phyloP scores from a whole-genome alignment of 2,113 vertebrate genomes.

The Austrofundulus limnaeus region DNA sequence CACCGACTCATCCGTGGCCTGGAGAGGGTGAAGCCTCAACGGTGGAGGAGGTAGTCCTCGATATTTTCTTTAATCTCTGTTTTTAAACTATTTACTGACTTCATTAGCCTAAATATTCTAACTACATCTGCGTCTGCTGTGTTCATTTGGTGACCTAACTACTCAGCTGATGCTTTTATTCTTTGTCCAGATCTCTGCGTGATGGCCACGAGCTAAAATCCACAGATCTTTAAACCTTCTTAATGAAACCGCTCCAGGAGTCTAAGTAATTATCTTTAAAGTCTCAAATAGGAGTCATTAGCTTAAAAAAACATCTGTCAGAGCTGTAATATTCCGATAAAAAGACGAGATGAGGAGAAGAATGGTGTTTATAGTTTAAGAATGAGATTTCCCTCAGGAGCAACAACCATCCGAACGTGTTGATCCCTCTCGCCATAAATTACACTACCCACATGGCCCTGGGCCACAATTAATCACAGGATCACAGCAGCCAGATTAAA shows the following conservation, averaged over 20 bases:
- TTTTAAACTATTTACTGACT: constrained; percentile 19
- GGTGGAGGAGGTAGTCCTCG: constrained; percentile 32
- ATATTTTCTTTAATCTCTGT: constrained; percentile 51
- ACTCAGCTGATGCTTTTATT: background rate
- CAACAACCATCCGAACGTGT: constrained; percentile 72
- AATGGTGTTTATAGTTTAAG: constrained; percentile 59
- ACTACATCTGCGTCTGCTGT: background rate
- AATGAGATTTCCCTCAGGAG: constrained; percentile 74
- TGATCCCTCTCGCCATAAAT: constrained; percentile 73
- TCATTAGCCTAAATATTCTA: constrained; percentile 13
- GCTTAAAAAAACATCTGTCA: constrained; percentile 33
- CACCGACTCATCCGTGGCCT: constrained; percentile 46
- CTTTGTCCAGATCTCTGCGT: constrained; percentile 3
- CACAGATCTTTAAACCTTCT: constrained; percentile 1
- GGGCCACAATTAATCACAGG: constrained; percentile 79
- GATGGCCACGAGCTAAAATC: background rate
- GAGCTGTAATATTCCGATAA: constrained; percentile 23
- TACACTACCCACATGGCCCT: constrained; percentile 69
- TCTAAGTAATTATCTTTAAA: constrained; percentile 25
- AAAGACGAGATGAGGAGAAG: constrained; percentile 39
- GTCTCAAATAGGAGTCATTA: constrained; percentile 30
- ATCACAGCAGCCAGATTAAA: constrained; percentile 78
- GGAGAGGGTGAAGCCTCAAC: constrained; percentile 42
- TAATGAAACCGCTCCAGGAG: constrained; percentile 7
- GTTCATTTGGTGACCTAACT: background rate